A percentile compares a stretch with the other conserved stretches of the same genome.
Evolutionary conservation across 1,140 invertebrate species (phyloP).

Genomic region (Papilio xuthus): DNA sequence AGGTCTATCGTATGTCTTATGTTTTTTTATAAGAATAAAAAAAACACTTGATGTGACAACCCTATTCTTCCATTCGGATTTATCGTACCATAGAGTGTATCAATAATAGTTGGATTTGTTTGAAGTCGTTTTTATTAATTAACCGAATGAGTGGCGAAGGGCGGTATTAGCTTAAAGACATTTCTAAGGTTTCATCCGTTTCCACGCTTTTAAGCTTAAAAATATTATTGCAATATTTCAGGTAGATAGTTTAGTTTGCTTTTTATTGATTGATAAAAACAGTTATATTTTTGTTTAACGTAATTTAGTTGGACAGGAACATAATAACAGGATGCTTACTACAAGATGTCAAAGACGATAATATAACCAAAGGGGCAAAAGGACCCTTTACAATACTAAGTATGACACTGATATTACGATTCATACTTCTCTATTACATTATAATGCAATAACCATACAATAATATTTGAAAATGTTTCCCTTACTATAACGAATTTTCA

Average conservation of each 20-base stretch:
- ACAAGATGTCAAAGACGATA: no score
- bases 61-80: constrained; percentile 48
- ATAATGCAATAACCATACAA: not conserved
- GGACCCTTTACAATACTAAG: not conserved
- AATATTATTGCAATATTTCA: not conserved
- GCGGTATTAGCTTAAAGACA: not conserved
- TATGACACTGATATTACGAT: not conserved
- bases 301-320: not conserved
- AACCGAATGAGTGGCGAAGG: constrained; percentile 60
- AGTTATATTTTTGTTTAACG: not conserved
- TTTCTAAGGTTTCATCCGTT: not conserved
- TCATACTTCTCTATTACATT: not conserved
- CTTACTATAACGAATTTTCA: constrained; percentile 2
- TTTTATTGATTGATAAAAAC: not conserved
- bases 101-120: constrained; percentile 76
- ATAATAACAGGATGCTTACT: no score
- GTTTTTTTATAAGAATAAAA: constrained; percentile 9
- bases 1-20: no score
- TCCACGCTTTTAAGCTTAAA: not conserved
- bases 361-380: not conserved
- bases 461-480: not conserved
- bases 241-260: not conserved
- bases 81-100: constrained; percentile 67
- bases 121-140: constrained; percentile 80
- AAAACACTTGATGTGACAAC: constrained; percentile 48